Conservation (phyloP, 2,113 vertebrate genomes). For the Semicossyphus pulcher region DNA sequence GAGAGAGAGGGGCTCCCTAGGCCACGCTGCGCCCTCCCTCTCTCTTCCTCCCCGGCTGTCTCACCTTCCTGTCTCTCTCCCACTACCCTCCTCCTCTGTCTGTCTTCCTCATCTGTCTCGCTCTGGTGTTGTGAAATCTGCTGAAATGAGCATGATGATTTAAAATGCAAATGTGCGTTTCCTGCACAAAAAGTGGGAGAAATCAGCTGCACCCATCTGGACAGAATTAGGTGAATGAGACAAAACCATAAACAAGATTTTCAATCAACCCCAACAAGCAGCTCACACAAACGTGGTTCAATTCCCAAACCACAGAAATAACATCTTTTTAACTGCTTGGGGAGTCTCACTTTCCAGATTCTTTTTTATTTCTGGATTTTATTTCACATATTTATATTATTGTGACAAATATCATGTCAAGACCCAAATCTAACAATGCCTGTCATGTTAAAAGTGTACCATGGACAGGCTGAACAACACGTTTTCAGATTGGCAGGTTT, state of each 20-base stretch:
- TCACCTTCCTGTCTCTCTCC: neutral
- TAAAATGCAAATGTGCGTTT: constrained; percentile 43
- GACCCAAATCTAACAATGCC: too few species aligned
- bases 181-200: neutral
- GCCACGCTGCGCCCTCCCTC: constrained; percentile 43
- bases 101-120: constrained; percentile 10
- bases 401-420: too few species aligned
- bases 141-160: constrained; percentile 34
- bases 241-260: constrained; percentile 21
- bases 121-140: constrained; percentile 33
- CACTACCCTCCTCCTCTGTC: constrained; percentile 8
- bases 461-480: too few species aligned
- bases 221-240: constrained; percentile 41
- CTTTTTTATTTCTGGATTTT: too few species aligned
- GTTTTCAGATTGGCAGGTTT: too few species aligned
- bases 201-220: constrained; percentile 44
- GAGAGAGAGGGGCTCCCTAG: constrained; percentile 70
- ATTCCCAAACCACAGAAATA: constrained; percentile 9
- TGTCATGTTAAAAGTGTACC: too few species aligned
- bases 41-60: constrained; percentile 19
- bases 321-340: neutral
- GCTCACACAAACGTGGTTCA: neutral
- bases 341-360: neutral
- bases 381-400: too few species aligned
- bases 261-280: neutral